Conservation (phyloP, 2,113 vertebrate genomes). For the Butorides virescens region DNA sequence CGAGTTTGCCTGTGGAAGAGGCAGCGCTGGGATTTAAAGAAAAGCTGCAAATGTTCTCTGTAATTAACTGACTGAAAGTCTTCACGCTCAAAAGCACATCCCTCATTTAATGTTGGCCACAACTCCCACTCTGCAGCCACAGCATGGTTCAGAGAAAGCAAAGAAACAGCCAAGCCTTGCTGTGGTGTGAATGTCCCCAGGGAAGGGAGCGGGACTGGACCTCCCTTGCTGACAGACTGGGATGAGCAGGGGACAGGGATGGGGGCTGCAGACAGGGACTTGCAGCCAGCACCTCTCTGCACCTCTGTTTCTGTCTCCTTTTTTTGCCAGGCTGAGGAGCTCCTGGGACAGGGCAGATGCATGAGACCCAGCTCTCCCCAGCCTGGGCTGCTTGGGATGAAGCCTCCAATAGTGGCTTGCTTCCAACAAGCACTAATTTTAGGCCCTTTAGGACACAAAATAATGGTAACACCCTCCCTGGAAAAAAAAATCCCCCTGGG, state of each 20-base stretch:
- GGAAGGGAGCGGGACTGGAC: background rate
- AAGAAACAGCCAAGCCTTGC: background rate
- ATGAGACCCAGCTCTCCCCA: background rate
- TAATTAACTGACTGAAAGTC: background rate
- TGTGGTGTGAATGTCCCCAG: rapidly evolving
- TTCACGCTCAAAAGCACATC: background rate
- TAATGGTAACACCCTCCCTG: slow-evolving; percentile 20
- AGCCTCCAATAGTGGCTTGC: background rate
- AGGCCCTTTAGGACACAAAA: slow-evolving; percentile 39
- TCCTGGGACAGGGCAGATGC: background rate
- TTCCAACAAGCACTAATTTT: slow-evolving; percentile 10
- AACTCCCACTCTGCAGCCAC: background rate
- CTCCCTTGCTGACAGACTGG: rapidly evolving
- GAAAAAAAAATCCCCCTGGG: background rate
- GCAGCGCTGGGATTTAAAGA: background rate
- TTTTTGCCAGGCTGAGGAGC: background rate
- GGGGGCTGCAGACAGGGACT: background rate
- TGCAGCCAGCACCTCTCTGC: background rate
- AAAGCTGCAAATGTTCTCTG: background rate
- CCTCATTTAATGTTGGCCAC: background rate
- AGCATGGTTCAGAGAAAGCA: background rate
- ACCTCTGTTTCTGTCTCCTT: background rate
- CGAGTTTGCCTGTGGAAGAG: background rate
- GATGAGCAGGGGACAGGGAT: background rate
- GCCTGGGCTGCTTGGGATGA: background rate